Base-by-base conservation (phyloP, 1,140 invertebrate species). In the Drosophila nigromelanica region DNA sequence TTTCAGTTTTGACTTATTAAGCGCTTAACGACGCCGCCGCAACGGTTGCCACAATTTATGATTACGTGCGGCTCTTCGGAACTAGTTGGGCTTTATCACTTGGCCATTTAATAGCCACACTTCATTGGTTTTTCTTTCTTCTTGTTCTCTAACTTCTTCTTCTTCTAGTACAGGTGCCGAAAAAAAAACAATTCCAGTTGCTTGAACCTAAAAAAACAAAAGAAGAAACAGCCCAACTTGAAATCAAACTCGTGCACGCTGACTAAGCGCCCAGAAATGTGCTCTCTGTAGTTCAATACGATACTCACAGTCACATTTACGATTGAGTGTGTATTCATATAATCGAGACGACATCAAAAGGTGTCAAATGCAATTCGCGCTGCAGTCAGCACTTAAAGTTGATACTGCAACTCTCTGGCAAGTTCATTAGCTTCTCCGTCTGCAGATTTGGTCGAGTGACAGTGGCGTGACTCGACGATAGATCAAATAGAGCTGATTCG, bases 361-460 rank as follows among this genome's bases (percentile, higher is more conserved):
- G 63, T 82, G 70, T 81, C 64, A 50, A 51, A 54, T 74, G 60
- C 60, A 51, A 48, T 42, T 40, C 12, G 47, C 43, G 40, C 45
- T 66, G 30, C 45, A 48, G 50, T 87, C 82, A 81, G 82, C 81
- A 43, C 14, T 35, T 39, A 40, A 30, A 8, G 30, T 11, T 40
- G 6, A n/a, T 5, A 55, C 30, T 35, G 42, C 54, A 7, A 3
- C 15, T 5, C 45, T 54, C 21, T 21, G 12, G 43, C 61, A 82
- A 76, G 81, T 86, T 86, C 81, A 81, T 87, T 86, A 86, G 71
- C 81, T 87, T 85, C 14, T 68, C 7, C 50, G n/a, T 51, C 24
- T 35, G 50, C 68, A 71, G 15, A 56, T 52, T 68, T 54, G 51
- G 11, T 54, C 45, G 61, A 39, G 15, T 52, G 15, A 42, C 48